phyloP scores from a whole-genome alignment of 2,888 invertebrate species.

The Saturnia japonica region DNA sequence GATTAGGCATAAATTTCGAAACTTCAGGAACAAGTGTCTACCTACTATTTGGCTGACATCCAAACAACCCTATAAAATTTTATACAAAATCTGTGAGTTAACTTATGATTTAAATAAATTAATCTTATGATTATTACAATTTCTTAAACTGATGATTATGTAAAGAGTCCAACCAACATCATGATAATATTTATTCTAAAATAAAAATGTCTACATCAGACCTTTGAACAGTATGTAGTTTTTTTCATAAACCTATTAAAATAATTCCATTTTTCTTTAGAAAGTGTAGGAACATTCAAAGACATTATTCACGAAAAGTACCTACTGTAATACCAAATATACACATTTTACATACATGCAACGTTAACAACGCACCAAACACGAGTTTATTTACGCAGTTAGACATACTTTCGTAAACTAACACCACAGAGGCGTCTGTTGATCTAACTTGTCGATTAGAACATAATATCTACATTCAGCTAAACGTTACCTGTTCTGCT shows the following conservation, averaged over 20 bases:
- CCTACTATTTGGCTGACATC: neutral
- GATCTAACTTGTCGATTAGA: neutral
- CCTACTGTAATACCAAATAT: neutral
- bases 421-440: neutral
- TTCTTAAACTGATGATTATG: neutral
- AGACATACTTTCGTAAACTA: conserved; percentile 1
- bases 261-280: neutral
- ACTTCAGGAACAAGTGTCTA: neutral
- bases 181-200: neutral
- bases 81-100: neutral
- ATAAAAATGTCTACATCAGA: neutral
- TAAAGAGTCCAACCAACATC: neutral
- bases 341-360: neutral
- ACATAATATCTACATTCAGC: conserved; percentile 1
- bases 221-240: neutral
- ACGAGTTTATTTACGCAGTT: conserved; percentile 1
- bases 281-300: neutral
- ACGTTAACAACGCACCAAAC: conserved; percentile 7
- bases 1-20: neutral
- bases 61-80: neutral
- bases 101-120: neutral
- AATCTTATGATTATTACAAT: neutral
- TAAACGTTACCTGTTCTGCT: conserved; percentile 17
- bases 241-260: neutral
- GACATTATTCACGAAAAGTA: neutral